Conservation (phyloP, 2,113 vertebrate species). For the Triplophysa siluroides region DNA sequence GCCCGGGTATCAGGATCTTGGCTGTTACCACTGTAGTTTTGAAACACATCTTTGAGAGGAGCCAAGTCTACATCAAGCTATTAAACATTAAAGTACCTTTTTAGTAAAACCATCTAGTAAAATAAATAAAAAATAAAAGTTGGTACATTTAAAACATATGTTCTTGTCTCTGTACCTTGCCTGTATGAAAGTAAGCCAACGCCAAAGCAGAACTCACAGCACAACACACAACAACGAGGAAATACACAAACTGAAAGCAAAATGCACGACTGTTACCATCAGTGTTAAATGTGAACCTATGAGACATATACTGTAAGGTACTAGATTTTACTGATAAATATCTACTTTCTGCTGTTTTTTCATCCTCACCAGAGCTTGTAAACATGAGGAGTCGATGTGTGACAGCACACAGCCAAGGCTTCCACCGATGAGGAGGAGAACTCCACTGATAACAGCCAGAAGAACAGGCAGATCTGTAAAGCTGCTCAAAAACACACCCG, state of each 20-base stretch:
- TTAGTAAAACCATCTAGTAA: not conserved
- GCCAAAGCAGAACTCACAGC: conserved; percentile 58
- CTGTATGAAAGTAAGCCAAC: conserved; percentile 57
- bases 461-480: conserved; percentile 58
- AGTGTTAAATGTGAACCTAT: not conserved
- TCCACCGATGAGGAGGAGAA: conserved; percentile 48
- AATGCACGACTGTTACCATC: not conserved
- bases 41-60: conserved; percentile 60
- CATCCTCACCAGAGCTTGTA: conserved; percentile 46
- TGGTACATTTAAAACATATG: not conserved
- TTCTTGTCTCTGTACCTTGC: conserved; percentile 51
- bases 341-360: not conserved
- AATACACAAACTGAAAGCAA: conserved; percentile 64
- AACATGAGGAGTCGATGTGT: conserved; percentile 49
- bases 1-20: conserved; percentile 51
- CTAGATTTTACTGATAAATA: too few species aligned
- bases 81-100: not conserved
- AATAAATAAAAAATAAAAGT: not conserved
- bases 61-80: conserved; percentile 62
- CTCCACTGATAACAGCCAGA: conserved; percentile 54
- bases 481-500: conserved; percentile 53
- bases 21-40: conserved; percentile 62
- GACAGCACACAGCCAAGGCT: conserved; percentile 53
- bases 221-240: conserved; percentile 64
- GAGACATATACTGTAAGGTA: not conserved